These are phyloP conservation scores for Lutjanus campechanus DNA, from an alignment of 2,797 vertebrate species.

Conservation along the genomic window DNA sequence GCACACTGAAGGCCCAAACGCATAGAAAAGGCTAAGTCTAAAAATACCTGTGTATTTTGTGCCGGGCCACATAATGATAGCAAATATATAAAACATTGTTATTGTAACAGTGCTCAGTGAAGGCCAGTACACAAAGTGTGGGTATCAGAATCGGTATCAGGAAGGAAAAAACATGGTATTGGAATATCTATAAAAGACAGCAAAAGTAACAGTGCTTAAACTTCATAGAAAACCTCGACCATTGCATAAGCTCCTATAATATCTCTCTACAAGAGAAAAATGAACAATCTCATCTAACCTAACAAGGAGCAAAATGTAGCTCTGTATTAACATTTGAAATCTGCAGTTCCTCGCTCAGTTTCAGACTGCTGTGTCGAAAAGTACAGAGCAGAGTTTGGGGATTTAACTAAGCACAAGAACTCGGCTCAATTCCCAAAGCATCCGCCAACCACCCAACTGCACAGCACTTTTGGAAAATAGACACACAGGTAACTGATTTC, in stretches of 20 bases:
- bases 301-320: conserved; percentile 35
- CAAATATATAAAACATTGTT: too few species aligned
- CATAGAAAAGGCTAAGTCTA: too few species aligned
- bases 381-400: conserved; percentile 73
- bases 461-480: conserved; percentile 74
- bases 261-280: conserved; percentile 33
- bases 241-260: conserved; percentile 9
- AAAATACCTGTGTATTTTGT: too few species aligned
- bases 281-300: conserved; percentile 45
- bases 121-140: too few species aligned
- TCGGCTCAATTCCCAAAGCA: conserved; percentile 75
- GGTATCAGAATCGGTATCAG: too few species aligned
- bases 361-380: conserved; percentile 61
- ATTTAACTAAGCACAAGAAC: conserved; percentile 70
- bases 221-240: not conserved
- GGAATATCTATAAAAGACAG: not conserved
- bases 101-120: too few species aligned
- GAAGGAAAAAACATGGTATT: too few species aligned
- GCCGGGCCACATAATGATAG: too few species aligned
- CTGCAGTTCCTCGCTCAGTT: conserved; percentile 43
- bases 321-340: conserved; percentile 51
- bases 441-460: conserved; percentile 74
- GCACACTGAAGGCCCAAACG: too few species aligned
- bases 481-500: conserved; percentile 79
- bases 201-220: not conserved